Evolutionary conservation across 2,888 invertebrate species (phyloP), one percentile per base, ranked within the genome.

Genomic region (Tetramorium bicarinatum): DNA sequence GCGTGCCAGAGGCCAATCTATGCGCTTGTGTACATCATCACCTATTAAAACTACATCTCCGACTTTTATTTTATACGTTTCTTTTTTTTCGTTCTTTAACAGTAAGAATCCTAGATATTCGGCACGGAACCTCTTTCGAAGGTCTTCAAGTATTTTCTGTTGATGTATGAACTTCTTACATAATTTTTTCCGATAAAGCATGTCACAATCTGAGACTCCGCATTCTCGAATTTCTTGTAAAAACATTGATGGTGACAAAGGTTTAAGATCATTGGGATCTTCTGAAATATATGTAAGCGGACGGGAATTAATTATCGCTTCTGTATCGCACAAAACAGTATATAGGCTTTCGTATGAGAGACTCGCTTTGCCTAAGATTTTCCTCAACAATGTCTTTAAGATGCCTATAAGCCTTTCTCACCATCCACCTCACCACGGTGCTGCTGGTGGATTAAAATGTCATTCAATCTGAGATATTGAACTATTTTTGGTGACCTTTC

Each of bases 301-400:
- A 52, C 95, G 85, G 0, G 91, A 85, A 82, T 95, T 95, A 4
- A 95, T 67, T 0, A 91, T 87, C 0, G 91, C 87, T 83, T 95
- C 94, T 47, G 90, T 89, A 74, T 94, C 91, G 64, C 88, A 91
- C 0, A 94, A 25, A 0, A 89, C 61, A 0, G 93, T 94, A 18
- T 38, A n/a, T 8, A 95, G 11, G 1, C 21, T 47, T 4, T 80
- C 41, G 6, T 61, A 71, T 0, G 59, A 38, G 1, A 80, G 38
- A 2, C 41, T 61, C 7, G 62, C 61, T 15, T 62, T 71, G 2
- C 41, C 62, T 21, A 80, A 7, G 0, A 80, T 71, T 2, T 80
- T 80, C 2, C 71, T 21, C 0, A 80, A 9, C 1, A 80, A n/a
- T 2, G 11, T 52, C 9, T 80, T 80, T 1, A 80, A 2, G 3